Evolutionary conservation across 2,888 invertebrate genomes (phyloP).

Genomic region (Macaria liturata): DNA sequence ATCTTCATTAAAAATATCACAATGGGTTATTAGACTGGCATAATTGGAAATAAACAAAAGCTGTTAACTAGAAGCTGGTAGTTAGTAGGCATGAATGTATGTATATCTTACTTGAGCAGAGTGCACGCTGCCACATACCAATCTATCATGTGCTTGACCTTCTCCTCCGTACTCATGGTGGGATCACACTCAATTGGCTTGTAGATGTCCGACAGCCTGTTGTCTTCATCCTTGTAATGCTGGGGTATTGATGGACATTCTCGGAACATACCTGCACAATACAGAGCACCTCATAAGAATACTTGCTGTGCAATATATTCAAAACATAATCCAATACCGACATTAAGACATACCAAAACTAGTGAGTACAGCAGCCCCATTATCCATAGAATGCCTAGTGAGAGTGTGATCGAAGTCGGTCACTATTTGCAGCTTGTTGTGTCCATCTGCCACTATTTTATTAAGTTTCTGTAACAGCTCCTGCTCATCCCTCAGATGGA

Average conservation of each 20-base stretch:
- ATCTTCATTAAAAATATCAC: no score
- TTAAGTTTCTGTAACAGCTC: slow-evolving; percentile 67
- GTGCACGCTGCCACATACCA: slow-evolving; percentile 90
- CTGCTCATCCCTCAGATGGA: slow-evolving; percentile 56
- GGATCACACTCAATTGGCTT: slow-evolving; percentile 94
- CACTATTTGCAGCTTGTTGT: slow-evolving; percentile 89
- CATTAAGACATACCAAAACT: slow-evolving; percentile 88
- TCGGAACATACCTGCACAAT: slow-evolving; percentile 86
- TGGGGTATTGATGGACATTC: slow-evolving; percentile 88
- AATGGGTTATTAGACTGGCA: no score
- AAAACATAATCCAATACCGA: neutral
- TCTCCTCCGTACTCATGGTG: slow-evolving; percentile 86
- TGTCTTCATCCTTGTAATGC: slow-evolving; percentile 84
- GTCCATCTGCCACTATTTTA: slow-evolving; percentile 65
- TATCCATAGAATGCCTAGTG: slow-evolving; percentile 89
- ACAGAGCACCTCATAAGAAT: neutral
- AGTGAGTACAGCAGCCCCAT: slow-evolving; percentile 87
- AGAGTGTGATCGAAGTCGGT: slow-evolving; percentile 96
- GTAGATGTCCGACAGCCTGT: slow-evolving; percentile 86
- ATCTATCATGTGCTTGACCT: slow-evolving; percentile 89
- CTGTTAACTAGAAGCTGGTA: no score
- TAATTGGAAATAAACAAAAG: no score
- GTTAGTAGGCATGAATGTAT: no score
- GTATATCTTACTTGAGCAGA: slow-evolving; percentile 80
- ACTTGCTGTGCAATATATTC: neutral